Percentiles rank a stretch among this genome's conserved stretches.
Evolutionary conservation across 92 coral and sea anemone species (phyloP).

Genomic region (Parazoanthus darwini): DNA sequence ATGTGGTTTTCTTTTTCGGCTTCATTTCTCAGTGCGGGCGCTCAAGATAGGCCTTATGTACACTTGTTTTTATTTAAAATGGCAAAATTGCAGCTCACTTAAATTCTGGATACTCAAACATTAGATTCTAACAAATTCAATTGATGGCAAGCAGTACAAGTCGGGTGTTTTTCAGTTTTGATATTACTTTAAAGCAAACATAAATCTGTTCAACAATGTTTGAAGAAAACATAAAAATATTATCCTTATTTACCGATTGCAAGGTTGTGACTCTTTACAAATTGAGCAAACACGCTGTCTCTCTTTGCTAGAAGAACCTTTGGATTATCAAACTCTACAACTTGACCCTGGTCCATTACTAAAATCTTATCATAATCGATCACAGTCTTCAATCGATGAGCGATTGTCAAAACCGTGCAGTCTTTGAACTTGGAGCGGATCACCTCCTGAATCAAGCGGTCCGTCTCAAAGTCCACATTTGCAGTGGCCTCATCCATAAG

Average conservation of each 20-base stretch:
- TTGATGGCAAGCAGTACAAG: too few relatives aligned
- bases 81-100: too few relatives aligned
- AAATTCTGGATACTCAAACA: too few relatives aligned
- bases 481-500: background rate
- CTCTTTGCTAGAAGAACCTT: background rate
- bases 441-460: conserved; percentile 6
- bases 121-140: too few relatives aligned
- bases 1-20: too few relatives aligned
- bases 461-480: background rate
- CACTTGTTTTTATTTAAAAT: too few relatives aligned
- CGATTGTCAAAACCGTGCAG: background rate
- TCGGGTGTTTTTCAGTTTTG: too few relatives aligned
- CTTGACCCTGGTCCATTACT: conserved; percentile 35
- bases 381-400: conserved; percentile 2
- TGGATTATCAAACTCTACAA: conserved; percentile 42
- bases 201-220: too few relatives aligned
- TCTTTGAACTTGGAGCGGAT: background rate
- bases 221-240: background rate
- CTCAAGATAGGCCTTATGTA: too few relatives aligned
- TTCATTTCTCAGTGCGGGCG: too few relatives aligned
- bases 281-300: background rate
- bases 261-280: background rate
- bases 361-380: conserved; percentile 21
- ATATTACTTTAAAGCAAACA: too few relatives aligned
- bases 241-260: background rate